Conservation (phyloP, 2,113 vertebrate species). For the Lagopus muta region DNA sequence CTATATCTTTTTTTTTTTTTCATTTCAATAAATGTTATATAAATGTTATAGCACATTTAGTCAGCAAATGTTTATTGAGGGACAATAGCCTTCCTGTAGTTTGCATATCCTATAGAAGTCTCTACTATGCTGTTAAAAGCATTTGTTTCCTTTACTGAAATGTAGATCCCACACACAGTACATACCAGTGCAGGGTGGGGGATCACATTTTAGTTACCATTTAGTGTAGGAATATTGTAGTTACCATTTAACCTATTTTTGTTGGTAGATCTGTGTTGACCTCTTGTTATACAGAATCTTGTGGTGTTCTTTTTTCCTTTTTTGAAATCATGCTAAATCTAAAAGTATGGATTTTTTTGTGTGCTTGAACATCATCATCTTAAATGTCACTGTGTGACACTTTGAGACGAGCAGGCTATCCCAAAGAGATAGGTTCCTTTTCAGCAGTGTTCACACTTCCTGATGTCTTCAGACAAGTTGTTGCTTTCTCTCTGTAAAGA, state of each 20-base stretch:
- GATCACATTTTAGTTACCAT: background rate
- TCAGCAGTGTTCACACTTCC: background rate
- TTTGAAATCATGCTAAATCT: background rate
- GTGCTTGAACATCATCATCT: background rate
- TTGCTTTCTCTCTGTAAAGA: background rate
- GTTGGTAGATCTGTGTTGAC: background rate
- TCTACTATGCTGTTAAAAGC: background rate
- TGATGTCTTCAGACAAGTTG: background rate
- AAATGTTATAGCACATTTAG: background rate
- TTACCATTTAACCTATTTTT: background rate
- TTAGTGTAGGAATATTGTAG: background rate
- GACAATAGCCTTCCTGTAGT: background rate
- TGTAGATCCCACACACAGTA: background rate
- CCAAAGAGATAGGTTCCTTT: background rate
- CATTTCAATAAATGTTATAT: background rate
- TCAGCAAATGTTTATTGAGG: background rate
- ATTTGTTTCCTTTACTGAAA: conserved; percentile 6
- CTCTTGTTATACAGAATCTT: background rate
- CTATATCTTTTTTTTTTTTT: background rate
- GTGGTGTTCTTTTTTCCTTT: background rate
- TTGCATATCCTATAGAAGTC: background rate
- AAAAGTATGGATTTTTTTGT: background rate
- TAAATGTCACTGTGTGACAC: background rate
- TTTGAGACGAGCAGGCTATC: background rate
- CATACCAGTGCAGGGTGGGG: background rate